phyloP scores from a whole-genome alignment of 2,888 invertebrate genomes.

The Azorinus chamasolen region DNA sequence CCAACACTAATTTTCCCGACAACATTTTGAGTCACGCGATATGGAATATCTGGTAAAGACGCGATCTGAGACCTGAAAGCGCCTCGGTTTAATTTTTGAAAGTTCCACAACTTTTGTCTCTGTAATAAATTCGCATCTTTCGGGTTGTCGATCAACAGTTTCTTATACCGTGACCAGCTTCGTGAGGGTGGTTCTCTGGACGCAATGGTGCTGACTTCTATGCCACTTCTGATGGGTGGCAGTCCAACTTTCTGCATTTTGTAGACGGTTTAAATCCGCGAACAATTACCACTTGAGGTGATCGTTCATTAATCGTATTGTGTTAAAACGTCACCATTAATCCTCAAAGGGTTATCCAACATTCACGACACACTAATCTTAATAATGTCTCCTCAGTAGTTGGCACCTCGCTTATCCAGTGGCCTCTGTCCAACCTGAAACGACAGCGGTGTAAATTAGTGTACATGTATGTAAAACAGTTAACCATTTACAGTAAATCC shows the following conservation, averaged over 20 bases:
- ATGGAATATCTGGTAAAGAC: conserved; percentile 64
- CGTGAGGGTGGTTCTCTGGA: conserved; percentile 50
- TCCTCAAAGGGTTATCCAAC: too few relatives aligned
- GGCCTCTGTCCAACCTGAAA: too few relatives aligned
- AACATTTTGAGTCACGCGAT: conserved; percentile 42
- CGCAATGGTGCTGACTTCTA: conserved; percentile 46
- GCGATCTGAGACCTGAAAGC: conserved; percentile 60
- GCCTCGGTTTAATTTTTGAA: conserved; percentile 62
- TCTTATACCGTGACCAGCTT: conserved; percentile 57
- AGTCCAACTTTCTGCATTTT: conserved; percentile 45
- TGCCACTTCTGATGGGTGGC: conserved; percentile 49
- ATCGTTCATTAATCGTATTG: too few relatives aligned
- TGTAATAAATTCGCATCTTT: conserved; percentile 56
- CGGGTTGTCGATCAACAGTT: conserved; percentile 59
- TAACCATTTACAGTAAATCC: too few relatives aligned
- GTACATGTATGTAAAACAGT: too few relatives aligned
- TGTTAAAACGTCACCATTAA: too few relatives aligned
- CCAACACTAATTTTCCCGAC: conserved; percentile 48
- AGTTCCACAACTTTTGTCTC: conserved; percentile 63
- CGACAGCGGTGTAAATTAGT: too few relatives aligned
- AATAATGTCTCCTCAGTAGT: too few relatives aligned
- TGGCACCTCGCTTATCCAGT: too few relatives aligned
- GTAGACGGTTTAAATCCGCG: too few relatives aligned
- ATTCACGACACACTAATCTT: too few relatives aligned
- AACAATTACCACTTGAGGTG: too few relatives aligned